A percentile compares a stretch with the other conserved stretches of the same genome.
phyloP scores from a whole-genome alignment of 2,888 invertebrate species.

The Lordiphosa fenestrarum region DNA sequence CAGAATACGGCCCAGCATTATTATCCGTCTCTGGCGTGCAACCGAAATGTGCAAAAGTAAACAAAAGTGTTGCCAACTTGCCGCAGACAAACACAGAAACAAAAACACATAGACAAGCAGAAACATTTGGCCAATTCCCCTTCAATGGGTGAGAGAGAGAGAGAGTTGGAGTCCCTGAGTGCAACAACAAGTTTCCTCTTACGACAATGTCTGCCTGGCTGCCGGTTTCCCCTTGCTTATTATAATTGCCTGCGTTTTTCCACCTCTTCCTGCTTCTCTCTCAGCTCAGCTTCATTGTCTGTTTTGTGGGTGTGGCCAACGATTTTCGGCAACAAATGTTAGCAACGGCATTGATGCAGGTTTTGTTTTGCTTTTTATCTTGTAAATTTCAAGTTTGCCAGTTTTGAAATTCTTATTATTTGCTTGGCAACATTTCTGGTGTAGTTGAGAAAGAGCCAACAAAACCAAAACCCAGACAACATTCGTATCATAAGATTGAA shows the following conservation, averaged over 20 bases:
- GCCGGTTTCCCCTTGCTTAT: slow-evolving; percentile 51
- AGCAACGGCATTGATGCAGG: slow-evolving; percentile 58
- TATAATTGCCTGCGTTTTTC: slow-evolving; percentile 68
- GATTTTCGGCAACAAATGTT: slow-evolving; percentile 54
- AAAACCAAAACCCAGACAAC: slow-evolving; percentile 28
- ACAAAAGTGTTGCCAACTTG: slow-evolving; percentile 72
- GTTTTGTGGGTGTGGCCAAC: slow-evolving; percentile 26
- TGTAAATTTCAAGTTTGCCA: slow-evolving; percentile 36
- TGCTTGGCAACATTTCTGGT: slow-evolving; percentile 28
- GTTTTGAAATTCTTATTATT: slow-evolving; percentile 25
- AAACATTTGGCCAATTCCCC: slow-evolving; percentile 28
- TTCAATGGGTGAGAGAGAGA: slow-evolving; percentile 24
- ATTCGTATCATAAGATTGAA: slow-evolving; percentile 23
- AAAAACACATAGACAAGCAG: slow-evolving; percentile 28
- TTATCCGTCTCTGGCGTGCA: slow-evolving; percentile 26
- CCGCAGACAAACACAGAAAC: slow-evolving; percentile 57
- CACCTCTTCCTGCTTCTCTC: slow-evolving; percentile 21
- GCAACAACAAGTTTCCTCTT: slow-evolving; percentile 51
- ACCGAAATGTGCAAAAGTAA: slow-evolving; percentile 69
- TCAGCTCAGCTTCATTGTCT: slow-evolving; percentile 1
- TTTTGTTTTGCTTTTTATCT: slow-evolving; percentile 15
- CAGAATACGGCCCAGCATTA: slow-evolving; percentile 23
- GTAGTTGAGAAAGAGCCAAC: slow-evolving; percentile 22
- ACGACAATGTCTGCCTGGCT: slow-evolving; percentile 27
- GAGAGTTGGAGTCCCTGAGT: slow-evolving; percentile 36